phyloP scores from a whole-genome alignment of 2,888 invertebrate genomes.

The Lycocerus yunnanus region DNA sequence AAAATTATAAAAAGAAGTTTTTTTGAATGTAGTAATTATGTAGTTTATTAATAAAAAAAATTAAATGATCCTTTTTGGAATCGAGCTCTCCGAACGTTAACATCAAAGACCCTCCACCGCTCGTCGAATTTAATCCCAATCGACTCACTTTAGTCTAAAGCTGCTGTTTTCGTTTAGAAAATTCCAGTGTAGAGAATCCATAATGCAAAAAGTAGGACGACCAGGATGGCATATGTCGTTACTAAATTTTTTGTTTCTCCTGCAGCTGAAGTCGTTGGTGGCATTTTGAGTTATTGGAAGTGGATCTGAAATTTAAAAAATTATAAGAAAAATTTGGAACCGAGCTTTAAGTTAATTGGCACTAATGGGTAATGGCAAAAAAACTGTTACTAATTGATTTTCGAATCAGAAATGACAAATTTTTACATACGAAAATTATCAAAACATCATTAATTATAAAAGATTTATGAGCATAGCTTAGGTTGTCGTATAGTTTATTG shows the following conservation, averaged over 20 bases:
- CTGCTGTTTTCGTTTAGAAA: slow-evolving; percentile 44
- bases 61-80: neutral
- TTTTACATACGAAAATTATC: neutral
- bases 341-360: neutral
- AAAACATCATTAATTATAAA: neutral
- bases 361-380: neutral
- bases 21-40: neutral
- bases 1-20: slow-evolving; percentile 4
- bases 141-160: neutral
- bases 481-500: neutral
- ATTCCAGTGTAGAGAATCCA: slow-evolving; percentile 72
- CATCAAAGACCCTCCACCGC: neutral
- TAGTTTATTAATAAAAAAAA: neutral
- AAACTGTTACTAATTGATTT: neutral
- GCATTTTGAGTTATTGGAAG: slow-evolving; percentile 3
- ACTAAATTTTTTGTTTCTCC: slow-evolving; percentile 68
- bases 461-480: neutral
- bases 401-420: neutral
- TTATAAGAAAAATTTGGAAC: neutral
- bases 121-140: neutral
- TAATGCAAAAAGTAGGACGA: slow-evolving; percentile 66
- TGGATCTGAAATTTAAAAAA: slow-evolving; percentile 7
- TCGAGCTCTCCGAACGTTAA: too few species aligned
- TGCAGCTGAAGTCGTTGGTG: slow-evolving; percentile 15
- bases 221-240: slow-evolving; percentile 72